Conservation (phyloP, 2,888 invertebrate species). For the Netelia fuscicornis region DNA sequence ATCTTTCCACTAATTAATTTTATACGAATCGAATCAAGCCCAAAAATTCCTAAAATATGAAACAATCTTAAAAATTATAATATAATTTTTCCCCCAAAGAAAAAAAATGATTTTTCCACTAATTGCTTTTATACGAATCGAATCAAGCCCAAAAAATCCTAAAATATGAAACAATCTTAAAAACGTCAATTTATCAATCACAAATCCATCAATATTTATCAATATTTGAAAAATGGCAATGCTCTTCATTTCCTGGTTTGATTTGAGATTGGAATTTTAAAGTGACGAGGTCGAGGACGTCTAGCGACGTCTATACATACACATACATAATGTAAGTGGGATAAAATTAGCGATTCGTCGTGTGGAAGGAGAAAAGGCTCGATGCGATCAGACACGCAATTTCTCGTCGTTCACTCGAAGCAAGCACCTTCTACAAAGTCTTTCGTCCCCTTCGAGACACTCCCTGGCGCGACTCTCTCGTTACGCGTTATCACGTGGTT, state of each 20-base stretch:
- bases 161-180: background rate
- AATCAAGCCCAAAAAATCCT: background rate
- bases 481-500: conserved; percentile 32
- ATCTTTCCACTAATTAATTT: too few species aligned
- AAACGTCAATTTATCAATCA: background rate
- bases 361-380: conserved; percentile 38
- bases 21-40: too few species aligned
- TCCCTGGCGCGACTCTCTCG: background rate
- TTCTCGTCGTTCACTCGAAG: conserved; percentile 1
- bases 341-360: conserved; percentile 59
- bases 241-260: background rate
- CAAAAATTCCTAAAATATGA: too few species aligned
- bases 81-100: too few species aligned
- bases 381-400: conserved; percentile 46
- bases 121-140: background rate
- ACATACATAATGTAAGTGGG: conserved; percentile 25
- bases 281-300: conserved; percentile 60
- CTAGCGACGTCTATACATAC: background rate
- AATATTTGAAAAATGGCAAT: background rate
- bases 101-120: too few species aligned
- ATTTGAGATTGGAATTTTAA: conserved; percentile 43
- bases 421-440: background rate
- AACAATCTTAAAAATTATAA: too few species aligned
- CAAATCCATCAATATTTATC: background rate
- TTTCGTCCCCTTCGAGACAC: background rate